A percentile compares a stretch with the other conserved stretches of the same genome.
phyloP scores from a whole-genome alignment of 2,888 invertebrate genomes.

The Pharmacophagus antenor region DNA sequence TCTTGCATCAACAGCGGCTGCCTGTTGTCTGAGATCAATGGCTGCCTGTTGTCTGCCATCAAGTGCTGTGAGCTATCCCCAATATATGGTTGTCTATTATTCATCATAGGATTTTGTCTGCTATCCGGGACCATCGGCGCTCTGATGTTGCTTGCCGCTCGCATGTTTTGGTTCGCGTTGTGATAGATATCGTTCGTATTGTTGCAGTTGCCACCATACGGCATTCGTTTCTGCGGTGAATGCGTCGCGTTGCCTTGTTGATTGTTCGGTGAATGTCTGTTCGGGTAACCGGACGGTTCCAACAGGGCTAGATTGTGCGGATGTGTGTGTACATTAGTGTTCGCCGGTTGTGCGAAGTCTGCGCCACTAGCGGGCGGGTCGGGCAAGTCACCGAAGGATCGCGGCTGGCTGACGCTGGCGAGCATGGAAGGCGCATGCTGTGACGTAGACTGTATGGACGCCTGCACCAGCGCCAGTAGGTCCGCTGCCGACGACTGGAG shows the following conservation, averaged over 20 bases:
- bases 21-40: neutral
- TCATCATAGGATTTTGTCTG: constrained; percentile 1
- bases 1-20: constrained; percentile 1
- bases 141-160: constrained; percentile 1
- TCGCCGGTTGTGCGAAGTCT: too few relatives aligned
- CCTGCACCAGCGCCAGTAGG: constrained; percentile 66
- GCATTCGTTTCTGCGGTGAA: constrained; percentile 8
- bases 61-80: constrained; percentile 1
- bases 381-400: constrained; percentile 64
- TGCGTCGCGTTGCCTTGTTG: neutral
- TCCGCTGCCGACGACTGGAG: constrained; percentile 51
- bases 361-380: constrained; percentile 33
- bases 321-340: too few relatives aligned
- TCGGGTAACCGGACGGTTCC: constrained; percentile 1
- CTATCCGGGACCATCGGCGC: neutral
- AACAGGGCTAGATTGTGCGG: neutral
- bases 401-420: constrained; percentile 51
- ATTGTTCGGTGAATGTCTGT: constrained; percentile 2
- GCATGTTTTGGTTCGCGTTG: constrained; percentile 15
- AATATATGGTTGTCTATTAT: constrained; percentile 10
- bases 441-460: constrained; percentile 55
- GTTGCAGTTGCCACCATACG: constrained; percentile 5
- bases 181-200: constrained; percentile 19
- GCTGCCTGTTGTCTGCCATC: constrained; percentile 1
- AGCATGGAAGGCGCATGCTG: constrained; percentile 37